Percentiles rank a stretch among this genome's conserved stretches.
phyloP scores from a whole-genome alignment of 2,113 vertebrate genomes.

The Paratilapia polleni region DNA sequence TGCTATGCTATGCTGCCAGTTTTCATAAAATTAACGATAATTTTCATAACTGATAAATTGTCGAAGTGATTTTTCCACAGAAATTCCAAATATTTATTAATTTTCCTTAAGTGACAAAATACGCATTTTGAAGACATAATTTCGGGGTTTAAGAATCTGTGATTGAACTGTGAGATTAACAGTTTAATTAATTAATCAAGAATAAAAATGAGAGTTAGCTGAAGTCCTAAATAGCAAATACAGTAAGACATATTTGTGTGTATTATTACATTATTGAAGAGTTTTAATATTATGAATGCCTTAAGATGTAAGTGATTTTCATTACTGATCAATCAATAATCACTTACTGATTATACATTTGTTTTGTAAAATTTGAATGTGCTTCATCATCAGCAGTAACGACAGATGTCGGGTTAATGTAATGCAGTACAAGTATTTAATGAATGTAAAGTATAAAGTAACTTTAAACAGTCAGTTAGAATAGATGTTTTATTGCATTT shows the following conservation, averaged over 20 bases:
- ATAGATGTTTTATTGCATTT: background rate
- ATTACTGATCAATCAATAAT: background rate
- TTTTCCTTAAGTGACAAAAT: background rate
- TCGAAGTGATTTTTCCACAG: background rate
- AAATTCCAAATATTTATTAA: background rate
- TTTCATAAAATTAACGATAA: background rate
- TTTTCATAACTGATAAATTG: background rate
- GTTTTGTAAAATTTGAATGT: too few relatives aligned
- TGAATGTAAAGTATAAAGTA: background rate
- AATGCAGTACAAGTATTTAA: too few relatives aligned
- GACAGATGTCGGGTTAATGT: too few relatives aligned
- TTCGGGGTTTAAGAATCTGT: background rate
- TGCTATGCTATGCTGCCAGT: background rate
- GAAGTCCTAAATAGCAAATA: background rate
- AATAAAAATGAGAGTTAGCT: background rate
- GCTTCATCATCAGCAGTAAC: too few relatives aligned
- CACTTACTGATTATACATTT: too few relatives aligned
- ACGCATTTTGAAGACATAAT: background rate
- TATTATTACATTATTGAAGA: background rate
- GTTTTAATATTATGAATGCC: accelerated
- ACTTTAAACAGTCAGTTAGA: background rate
- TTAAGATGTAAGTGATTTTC: background rate
- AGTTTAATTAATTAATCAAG: background rate
- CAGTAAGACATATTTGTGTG: background rate
- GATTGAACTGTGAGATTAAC: accelerated